Evolutionary conservation across 2,888 invertebrate genomes (phyloP).

Genomic region (Gortyna flavago): DNA sequence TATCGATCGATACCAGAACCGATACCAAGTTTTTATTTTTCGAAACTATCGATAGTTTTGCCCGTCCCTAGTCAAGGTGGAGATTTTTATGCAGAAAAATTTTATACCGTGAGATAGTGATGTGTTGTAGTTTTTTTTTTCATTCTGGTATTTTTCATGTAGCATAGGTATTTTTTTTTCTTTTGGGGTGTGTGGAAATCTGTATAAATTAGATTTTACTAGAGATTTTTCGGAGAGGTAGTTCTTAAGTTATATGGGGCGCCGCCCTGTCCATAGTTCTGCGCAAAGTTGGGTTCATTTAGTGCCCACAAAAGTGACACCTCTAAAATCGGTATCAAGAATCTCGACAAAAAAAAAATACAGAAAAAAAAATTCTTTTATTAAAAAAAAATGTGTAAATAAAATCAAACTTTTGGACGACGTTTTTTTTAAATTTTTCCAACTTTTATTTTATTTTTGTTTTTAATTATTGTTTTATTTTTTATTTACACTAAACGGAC

Average conservation of each 20-base stretch:
- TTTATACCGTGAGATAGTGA: conserved; percentile 80
- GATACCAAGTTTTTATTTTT: conserved; percentile 54
- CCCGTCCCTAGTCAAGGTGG: conserved; percentile 64
- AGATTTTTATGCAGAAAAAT: conserved; percentile 73
- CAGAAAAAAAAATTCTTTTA: conserved; percentile 37
- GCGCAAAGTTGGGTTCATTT: conserved; percentile 85
- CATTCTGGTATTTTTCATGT: conserved; percentile 79
- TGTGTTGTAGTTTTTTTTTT: conserved; percentile 74
- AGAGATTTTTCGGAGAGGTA: conserved; percentile 83
- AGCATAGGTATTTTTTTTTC: conserved; percentile 74
- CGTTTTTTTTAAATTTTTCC: conserved; percentile 41
- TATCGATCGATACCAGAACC: conserved; percentile 49
- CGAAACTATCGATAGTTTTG: conserved; percentile 63
- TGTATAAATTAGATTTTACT: conserved; percentile 88
- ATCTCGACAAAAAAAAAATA: conserved; percentile 77
- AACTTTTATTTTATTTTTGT: conserved; percentile 56
- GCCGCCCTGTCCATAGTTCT: conserved; percentile 79
- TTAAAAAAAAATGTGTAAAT: conserved; percentile 78
- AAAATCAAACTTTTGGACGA: conserved; percentile 77
- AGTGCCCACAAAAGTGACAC: conserved; percentile 70
- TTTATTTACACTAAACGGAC: conserved; percentile 76
- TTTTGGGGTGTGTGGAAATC: conserved; percentile 87
- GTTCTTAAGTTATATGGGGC: conserved; percentile 78
- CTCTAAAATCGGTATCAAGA: conserved; percentile 69
- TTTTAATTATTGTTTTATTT: conserved; percentile 64